phyloP scores from a whole-genome alignment of 2,113 vertebrate species.

The Pimephales promelas region DNA sequence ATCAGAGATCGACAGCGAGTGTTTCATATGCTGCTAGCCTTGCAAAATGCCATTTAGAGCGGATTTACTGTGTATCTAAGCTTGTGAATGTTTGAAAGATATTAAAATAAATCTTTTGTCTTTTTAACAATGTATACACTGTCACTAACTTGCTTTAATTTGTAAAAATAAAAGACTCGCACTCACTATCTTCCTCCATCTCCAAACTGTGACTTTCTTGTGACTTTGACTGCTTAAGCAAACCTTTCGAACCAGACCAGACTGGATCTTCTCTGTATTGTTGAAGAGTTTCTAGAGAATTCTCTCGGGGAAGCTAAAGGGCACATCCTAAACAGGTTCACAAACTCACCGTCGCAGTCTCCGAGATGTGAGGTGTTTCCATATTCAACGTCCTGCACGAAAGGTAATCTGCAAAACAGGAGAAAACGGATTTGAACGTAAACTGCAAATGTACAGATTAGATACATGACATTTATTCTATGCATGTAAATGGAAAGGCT shows the following conservation, averaged over 20 bases:
- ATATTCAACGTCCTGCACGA: slow-evolving; percentile 89
- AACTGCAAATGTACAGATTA: background rate
- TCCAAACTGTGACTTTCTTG: slow-evolving; percentile 34
- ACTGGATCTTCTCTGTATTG: slow-evolving; percentile 9
- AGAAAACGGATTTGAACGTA: background rate
- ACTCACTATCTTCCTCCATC: slow-evolving; percentile 9
- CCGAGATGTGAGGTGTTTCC: slow-evolving; percentile 89
- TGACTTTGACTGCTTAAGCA: slow-evolving; percentile 26
- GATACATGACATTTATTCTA: background rate
- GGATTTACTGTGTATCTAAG: slow-evolving; percentile 12
- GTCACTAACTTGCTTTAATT: background rate
- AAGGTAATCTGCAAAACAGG: slow-evolving; percentile 76
- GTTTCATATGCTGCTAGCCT: slow-evolving; percentile 36
- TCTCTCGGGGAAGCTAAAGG: background rate
- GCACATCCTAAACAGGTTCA: slow-evolving; percentile 4
- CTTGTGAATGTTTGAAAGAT: slow-evolving; percentile 11
- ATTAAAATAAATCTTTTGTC: slow-evolving; percentile 29
- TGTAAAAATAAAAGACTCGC: slow-evolving; percentile 8
- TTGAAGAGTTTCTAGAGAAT: background rate
- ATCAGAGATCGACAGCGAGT: slow-evolving; percentile 16
- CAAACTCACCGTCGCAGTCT: slow-evolving; percentile 89
- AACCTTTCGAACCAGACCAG: slow-evolving; percentile 9
- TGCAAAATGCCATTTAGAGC: slow-evolving; percentile 27
- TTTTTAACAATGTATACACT: slow-evolving; percentile 7
- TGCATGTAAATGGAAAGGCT: background rate